Conservation (phyloP, 1,140 invertebrate species). For the Drosophila tristis region DNA sequence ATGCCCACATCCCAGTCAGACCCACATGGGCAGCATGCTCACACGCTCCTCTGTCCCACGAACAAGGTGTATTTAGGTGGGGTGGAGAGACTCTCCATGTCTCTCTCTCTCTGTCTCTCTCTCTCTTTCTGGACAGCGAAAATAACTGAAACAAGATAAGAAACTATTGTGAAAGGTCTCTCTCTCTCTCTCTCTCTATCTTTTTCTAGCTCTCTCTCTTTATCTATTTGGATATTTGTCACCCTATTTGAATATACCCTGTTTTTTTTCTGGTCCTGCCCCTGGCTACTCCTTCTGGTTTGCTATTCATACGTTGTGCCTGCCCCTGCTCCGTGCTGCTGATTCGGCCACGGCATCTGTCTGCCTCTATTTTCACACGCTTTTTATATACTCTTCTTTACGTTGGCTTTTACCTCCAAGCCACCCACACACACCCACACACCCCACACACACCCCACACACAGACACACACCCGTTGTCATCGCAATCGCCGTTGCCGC, state of each 20-base stretch:
- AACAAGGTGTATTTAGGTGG: too few relatives aligned
- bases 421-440: conserved; percentile 5
- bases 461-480: conserved; percentile 26
- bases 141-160: background rate
- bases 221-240: too few relatives aligned
- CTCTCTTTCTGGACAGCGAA: too few relatives aligned
- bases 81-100: background rate
- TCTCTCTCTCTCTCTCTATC: too few relatives aligned
- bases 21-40: background rate
- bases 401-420: conserved; percentile 27
- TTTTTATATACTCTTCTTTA: conserved; percentile 57
- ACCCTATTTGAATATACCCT: too few relatives aligned
- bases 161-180: background rate
- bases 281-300: conserved; percentile 24
- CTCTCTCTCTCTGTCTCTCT: background rate
- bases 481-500: conserved; percentile 40
- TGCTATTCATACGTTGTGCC: conserved; percentile 70
- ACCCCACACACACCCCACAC: background rate
- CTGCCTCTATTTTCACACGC: conserved; percentile 59
- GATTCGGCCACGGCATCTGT: conserved; percentile 8
- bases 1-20: conserved; percentile 9
- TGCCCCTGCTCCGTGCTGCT: conserved; percentile 1
- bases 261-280: background rate
- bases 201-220: too few relatives aligned
- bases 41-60: too few relatives aligned